Conservation (phyloP, 2,113 vertebrate species). For the Eleginops maclovinus region DNA sequence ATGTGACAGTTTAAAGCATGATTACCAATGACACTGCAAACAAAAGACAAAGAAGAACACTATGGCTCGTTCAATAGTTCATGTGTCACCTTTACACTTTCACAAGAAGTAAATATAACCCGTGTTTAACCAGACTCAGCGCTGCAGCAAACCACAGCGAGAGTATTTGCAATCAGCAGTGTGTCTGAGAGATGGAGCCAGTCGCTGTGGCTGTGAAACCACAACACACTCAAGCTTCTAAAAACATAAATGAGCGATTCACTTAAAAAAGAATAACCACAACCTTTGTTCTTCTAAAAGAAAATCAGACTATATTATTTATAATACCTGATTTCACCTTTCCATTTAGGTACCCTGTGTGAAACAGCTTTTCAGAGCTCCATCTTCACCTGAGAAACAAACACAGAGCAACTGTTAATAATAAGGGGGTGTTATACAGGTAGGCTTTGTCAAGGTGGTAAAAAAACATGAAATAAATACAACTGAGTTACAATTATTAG, state of each 20-base stretch:
- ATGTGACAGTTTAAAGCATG: too few species aligned
- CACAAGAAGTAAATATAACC: background rate
- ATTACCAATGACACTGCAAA: too few species aligned
- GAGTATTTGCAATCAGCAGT: background rate
- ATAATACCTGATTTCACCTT: too few species aligned
- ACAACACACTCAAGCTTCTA: background rate
- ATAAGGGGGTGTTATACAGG: too few species aligned
- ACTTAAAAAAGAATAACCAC: too few species aligned
- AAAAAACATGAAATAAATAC: background rate
- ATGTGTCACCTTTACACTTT: background rate
- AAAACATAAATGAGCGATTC: background rate
- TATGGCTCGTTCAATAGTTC: too few species aligned
- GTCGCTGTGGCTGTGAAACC: background rate
- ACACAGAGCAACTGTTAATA: too few species aligned
- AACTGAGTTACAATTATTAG: background rate
- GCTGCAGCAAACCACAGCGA: background rate
- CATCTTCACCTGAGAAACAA: background rate
- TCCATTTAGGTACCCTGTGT: background rate
- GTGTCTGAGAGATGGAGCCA: background rate
- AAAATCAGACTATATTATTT: too few species aligned
- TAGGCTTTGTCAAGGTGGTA: too few species aligned
- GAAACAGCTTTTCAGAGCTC: background rate
- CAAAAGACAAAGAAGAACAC: too few species aligned
- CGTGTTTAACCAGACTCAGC: background rate
- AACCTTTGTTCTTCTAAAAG: too few species aligned